These are phyloP conservation scores for Loripinus fragilis DNA, from an alignment of 2,888 invertebrate species.

Conservation along the genomic window DNA sequence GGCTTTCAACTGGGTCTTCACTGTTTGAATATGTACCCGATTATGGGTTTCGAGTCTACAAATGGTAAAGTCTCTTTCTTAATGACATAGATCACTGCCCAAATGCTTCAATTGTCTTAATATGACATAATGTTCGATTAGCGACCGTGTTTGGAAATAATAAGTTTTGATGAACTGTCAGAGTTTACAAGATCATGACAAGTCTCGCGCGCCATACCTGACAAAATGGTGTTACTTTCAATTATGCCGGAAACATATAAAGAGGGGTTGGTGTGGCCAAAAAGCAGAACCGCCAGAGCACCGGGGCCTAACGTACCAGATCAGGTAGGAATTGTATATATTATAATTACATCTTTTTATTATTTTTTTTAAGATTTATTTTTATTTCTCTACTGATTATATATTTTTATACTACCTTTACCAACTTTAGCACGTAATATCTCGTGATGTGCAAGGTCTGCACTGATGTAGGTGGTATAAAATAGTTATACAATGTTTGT, in stretches of 20 bases:
- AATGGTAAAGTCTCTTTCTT: too few species aligned
- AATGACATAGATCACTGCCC: too few species aligned
- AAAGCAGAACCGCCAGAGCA: not conserved
- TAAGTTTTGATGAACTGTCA: slow-evolving; percentile 8
- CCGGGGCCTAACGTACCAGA: not conserved
- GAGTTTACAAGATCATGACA: not conserved
- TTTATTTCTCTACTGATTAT: too few species aligned
- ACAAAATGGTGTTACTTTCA: not conserved
- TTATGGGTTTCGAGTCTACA: too few species aligned
- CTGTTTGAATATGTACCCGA: too few species aligned
- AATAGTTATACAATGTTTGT: too few species aligned
- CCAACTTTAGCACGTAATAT: not conserved
- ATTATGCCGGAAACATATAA: not conserved
- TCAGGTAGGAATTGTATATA: not conserved
- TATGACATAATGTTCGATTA: not conserved
- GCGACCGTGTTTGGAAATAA: not conserved
- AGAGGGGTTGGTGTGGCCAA: not conserved
- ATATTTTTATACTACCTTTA: not conserved
- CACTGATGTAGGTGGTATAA: too few species aligned
- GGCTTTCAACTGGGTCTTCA: too few species aligned
- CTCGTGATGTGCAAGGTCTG: too few species aligned
- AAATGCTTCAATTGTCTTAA: not conserved
- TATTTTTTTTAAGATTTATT: not conserved
- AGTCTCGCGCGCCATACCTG: not conserved
- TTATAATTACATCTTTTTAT: not conserved